Evolutionary conservation across 2,888 invertebrate species (phyloP).

Genomic region (Amiota minor): DNA sequence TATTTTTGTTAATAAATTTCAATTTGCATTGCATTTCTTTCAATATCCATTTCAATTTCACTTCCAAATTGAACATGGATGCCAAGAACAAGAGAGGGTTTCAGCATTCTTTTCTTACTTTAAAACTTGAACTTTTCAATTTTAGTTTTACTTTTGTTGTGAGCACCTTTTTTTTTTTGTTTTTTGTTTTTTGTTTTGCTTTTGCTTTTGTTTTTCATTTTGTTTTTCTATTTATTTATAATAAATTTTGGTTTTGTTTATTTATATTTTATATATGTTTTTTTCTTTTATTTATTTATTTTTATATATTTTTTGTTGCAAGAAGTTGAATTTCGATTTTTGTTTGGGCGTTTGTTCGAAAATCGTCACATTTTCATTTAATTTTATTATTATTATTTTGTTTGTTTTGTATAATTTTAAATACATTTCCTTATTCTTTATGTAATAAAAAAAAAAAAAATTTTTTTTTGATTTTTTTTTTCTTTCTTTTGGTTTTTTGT

Average conservation of each 20-base stretch:
- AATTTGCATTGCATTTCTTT: neutral
- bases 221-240: conserved; percentile 45
- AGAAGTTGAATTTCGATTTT: conserved; percentile 76
- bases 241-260: conserved; percentile 32
- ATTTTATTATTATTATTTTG: conserved; percentile 39
- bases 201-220: conserved; percentile 74
- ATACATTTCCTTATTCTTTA: conserved; percentile 34
- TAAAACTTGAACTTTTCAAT: neutral
- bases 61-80: conserved; percentile 1
- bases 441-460: conserved; percentile 7
- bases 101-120: conserved; percentile 52
- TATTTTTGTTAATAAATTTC: neutral
- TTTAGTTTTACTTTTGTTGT: conserved; percentile 24
- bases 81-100: conserved; percentile 63
- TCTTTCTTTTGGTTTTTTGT: conserved; percentile 21
- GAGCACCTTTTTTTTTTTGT: conserved; percentile 19
- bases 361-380: conserved; percentile 68
- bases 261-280: conserved; percentile 32
- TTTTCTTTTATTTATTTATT: conserved; percentile 42
- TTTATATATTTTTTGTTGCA: conserved; percentile 65
- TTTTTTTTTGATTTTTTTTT: conserved; percentile 9
- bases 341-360: conserved; percentile 74
- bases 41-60: neutral
- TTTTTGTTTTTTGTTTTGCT: conserved; percentile 74
- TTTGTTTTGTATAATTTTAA: conserved; percentile 31